phyloP scores from a whole-genome alignment of 1,140 invertebrate species.

The Caenorhabditis inopinata region DNA sequence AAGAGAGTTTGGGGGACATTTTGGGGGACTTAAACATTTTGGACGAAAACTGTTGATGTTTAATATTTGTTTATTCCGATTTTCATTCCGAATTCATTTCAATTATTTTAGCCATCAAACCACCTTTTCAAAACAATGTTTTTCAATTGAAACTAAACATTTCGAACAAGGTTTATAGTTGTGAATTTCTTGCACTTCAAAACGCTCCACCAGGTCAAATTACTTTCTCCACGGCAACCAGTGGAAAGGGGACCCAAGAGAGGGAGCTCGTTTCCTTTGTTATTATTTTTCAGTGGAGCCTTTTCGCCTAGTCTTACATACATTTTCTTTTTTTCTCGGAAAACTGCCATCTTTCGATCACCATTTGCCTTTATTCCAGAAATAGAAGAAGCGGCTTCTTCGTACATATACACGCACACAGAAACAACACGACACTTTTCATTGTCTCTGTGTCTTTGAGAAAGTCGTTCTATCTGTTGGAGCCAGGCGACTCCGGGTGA shows the following conservation, averaged over 20 bases:
- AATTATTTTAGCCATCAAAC: too few relatives aligned
- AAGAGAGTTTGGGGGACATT: too few relatives aligned
- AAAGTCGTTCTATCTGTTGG: background rate
- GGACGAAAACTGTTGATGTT: too few relatives aligned
- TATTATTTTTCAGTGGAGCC: background rate
- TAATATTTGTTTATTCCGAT: too few relatives aligned
- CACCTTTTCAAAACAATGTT: too few relatives aligned
- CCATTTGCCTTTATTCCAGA: background rate
- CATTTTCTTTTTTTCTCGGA: constrained; percentile 10
- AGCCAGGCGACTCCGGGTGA: background rate
- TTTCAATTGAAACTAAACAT: too few relatives aligned
- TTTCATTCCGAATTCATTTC: too few relatives aligned
- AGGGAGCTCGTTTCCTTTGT: background rate
- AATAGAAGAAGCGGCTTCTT: background rate
- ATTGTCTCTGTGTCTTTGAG: constrained; percentile 30
- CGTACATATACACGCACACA: too few relatives aligned
- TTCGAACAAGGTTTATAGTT: background rate
- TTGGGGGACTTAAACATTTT: too few relatives aligned
- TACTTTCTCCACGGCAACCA: constrained; percentile 19
- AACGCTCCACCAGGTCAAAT: constrained; percentile 26
- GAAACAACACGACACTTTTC: background rate
- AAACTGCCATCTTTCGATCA: background rate
- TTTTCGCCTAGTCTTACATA: background rate
- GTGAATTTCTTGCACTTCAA: background rate
- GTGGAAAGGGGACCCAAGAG: background rate